Evolutionary conservation across 1,140 invertebrate genomes (phyloP), one percentile per base, ranked within the genome.

Genomic region (Lordiphosa clarofinis): DNA sequence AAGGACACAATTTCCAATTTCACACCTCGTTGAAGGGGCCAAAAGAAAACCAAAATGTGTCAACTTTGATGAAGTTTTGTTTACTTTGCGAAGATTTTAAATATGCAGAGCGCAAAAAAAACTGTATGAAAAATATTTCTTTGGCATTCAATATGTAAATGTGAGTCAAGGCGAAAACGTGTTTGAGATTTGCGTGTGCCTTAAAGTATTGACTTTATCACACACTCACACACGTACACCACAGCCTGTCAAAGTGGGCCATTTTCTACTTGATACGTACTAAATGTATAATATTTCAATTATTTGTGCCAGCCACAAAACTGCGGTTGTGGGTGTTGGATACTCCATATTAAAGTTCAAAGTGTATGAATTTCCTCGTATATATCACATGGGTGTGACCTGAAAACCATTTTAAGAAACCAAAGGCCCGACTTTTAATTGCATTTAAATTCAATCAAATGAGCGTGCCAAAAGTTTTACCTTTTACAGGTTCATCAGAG

Each of bases 361-460:
- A 35, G 21, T 24, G 5, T 24, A 24, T 24, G 6, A 24, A 24
- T 24, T 24, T 24, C 4, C 5, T 24, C 4, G 4, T 24, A 24
- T 24, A 5, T 24, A 48, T 70, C 57, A 62, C 66, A 70, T 62
- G 66, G 66, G 66, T 70, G 66, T 61, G 65, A 31, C 28, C 28
- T 31, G 5, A 31, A 31, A 31, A 3, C 39, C 44, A 61, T 50
- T 61, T 61, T 61, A 43, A 69, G 56, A 68, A 42, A 13, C 35
- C 21, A 49, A 10, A 19, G 9, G 15, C 36, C 36, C 28, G 10
- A 4, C 19, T 31, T 31, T 82, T 73, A 82, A 82, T 82, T 82
- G 79, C 68, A 73, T 84, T 86, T 60, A 73, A 82, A 67, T 78
- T 70, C 69, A 82, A 82, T 82, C 57, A 76, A 82, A 78, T 73